Evolutionary conservation across 2,888 invertebrate species (phyloP).

Genomic region (Cerceris ruficornis): DNA sequence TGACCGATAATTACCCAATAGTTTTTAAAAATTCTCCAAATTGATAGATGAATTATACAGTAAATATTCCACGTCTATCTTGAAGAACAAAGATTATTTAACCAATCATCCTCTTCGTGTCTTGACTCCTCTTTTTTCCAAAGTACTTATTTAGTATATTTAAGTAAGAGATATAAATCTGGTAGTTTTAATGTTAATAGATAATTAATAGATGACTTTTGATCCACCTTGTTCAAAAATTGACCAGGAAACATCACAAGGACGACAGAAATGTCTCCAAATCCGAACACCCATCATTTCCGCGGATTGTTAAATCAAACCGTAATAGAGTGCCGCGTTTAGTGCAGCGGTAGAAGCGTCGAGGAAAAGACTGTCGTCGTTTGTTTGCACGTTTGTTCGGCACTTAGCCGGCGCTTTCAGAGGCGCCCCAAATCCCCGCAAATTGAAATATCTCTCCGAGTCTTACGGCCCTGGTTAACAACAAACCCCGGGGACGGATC

Average conservation of each 20-base stretch:
- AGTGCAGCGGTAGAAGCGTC: constrained; percentile 26
- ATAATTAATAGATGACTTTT: too few species aligned
- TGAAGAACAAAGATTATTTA: too few species aligned
- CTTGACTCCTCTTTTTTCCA: too few species aligned
- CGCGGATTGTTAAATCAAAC: constrained; percentile 53
- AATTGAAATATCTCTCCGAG: constrained; percentile 76
- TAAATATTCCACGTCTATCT: too few species aligned
- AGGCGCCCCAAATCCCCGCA: constrained; percentile 72
- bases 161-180: neutral
- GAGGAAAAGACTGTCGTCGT: constrained; percentile 57
- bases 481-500: constrained; percentile 73
- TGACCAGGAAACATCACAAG: neutral
- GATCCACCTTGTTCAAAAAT: neutral
- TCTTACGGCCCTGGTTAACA: constrained; percentile 76
- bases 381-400: constrained; percentile 70
- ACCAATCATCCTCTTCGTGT: too few species aligned
- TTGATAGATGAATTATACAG: too few species aligned
- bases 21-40: too few species aligned
- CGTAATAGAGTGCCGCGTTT: constrained; percentile 47
- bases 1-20: too few species aligned
- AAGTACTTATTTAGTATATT: too few species aligned
- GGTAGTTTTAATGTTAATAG: too few species aligned
- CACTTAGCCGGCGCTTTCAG: constrained; percentile 63
- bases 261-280: constrained; percentile 15
- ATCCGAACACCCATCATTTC: constrained; percentile 21